Evolutionary conservation across 1,140 invertebrate genomes (phyloP).

Genomic region (Pogonognathellus flavescens): DNA sequence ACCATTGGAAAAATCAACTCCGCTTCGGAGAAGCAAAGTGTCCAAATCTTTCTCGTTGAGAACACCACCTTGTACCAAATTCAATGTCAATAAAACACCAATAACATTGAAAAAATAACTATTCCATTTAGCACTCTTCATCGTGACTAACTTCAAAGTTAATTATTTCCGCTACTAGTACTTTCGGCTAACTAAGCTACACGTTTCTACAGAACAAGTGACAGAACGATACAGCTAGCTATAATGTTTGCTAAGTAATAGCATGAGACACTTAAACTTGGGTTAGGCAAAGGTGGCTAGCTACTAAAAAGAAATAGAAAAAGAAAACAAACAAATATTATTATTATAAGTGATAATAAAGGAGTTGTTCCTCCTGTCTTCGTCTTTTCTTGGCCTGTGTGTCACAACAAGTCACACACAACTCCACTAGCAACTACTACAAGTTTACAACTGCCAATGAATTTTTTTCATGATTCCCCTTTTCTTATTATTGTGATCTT

Average conservation of each 20-base stretch:
- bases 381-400: background rate
- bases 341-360: background rate
- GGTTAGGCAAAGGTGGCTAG: background rate
- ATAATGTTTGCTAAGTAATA: background rate
- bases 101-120: background rate
- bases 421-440: slow-evolving; percentile 5
- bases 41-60: slow-evolving; percentile 16
- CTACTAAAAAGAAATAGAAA: slow-evolving; percentile 10
- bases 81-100: background rate
- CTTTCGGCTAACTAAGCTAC: no score
- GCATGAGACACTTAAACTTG: no score
- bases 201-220: background rate
- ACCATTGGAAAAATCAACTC: background rate
- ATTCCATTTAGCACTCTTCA: background rate
- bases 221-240: background rate
- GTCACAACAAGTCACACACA: slow-evolving; percentile 8
- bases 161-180: background rate
- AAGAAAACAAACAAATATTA: slow-evolving; percentile 10
- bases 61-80: background rate
- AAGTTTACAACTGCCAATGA: slow-evolving; percentile 40
- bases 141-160: slow-evolving; percentile 9
- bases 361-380: slow-evolving; percentile 10
- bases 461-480: slow-evolving; percentile 41
- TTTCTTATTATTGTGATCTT: slow-evolving; percentile 21
- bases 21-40: slow-evolving; percentile 11